Percentiles rank a stretch among this genome's conserved stretches.
These are phyloP conservation scores for Mesocentrotus franciscanus DNA, from an alignment of 53 echinoderm and acorn worm species.

Conservation along the genomic window DNA sequence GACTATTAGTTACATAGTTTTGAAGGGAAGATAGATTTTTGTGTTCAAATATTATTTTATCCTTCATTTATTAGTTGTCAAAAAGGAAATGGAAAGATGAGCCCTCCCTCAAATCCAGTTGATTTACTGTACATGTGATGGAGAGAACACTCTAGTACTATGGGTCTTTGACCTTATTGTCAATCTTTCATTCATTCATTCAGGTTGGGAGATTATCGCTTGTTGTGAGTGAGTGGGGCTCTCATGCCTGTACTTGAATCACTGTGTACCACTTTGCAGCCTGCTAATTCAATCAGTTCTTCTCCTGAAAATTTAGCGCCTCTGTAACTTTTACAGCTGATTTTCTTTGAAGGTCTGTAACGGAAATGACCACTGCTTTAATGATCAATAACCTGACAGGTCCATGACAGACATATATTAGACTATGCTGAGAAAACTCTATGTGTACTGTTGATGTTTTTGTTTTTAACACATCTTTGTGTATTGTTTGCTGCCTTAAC, in stretches of 20 bases:
- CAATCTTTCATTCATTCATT: neutral
- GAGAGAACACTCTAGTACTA: neutral
- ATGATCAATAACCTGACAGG: slow-evolving; percentile 2
- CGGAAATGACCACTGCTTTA: slow-evolving; percentile 22
- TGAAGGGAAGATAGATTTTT: no score
- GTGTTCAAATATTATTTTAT: no score
- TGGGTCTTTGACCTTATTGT: neutral
- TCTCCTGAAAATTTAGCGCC: neutral
- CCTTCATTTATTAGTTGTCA: no score
- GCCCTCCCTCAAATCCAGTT: no score
- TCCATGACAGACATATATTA: neutral
- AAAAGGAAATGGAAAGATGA: no score
- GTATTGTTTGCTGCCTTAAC: neutral
- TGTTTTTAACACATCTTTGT: neutral
- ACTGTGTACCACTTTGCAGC: neutral
- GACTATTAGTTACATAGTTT: no score
- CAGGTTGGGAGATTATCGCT: neutral
- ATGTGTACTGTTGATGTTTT: neutral
- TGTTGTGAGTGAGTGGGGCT: neutral
- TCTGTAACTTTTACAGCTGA: slow-evolving; percentile 16
- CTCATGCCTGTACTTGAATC: neutral
- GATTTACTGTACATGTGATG: no score
- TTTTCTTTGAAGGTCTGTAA: neutral
- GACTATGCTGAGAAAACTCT: neutral
- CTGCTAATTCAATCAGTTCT: neutral